phyloP scores from a whole-genome alignment of 2,797 vertebrate genomes.

The Smutsia gigantea region DNA sequence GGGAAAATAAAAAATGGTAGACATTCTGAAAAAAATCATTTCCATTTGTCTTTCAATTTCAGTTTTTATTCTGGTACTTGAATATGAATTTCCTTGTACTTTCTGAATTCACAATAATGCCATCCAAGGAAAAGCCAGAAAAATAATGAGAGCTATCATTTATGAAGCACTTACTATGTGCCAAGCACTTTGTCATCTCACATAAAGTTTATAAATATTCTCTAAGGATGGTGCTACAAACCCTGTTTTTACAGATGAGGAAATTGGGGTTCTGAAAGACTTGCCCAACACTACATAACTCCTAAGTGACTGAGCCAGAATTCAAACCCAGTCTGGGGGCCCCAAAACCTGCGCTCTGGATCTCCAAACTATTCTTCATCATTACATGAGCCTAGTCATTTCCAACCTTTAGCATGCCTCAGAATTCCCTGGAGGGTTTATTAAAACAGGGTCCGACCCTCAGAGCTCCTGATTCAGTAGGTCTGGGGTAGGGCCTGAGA shows the following conservation, averaged over 20 bases:
- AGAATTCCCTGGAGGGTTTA: neutral
- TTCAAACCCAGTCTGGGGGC: neutral
- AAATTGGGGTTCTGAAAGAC: neutral
- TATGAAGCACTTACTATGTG: neutral
- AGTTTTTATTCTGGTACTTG: neutral
- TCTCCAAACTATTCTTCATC: neutral
- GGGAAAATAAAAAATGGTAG: neutral
- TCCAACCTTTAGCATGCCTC: neutral
- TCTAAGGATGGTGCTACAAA: neutral
- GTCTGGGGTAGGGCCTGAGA: neutral
- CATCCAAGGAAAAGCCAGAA: neutral
- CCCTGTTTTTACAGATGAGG: neutral
- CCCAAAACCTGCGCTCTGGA: neutral
- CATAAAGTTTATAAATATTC: neutral
- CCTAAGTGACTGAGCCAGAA: neutral
- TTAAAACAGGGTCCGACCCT: neutral
- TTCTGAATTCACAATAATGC: neutral
- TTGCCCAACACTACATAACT: neutral
- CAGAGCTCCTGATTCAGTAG: neutral
- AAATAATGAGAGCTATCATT: neutral
- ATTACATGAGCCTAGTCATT: neutral
- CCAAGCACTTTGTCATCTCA: neutral
- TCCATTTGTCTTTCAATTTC: neutral
- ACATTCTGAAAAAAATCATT: neutral
- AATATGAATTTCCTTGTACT: neutral